These are phyloP conservation scores for Euthynnus affinis DNA, from an alignment of 2,797 vertebrate genomes.

Conservation along the genomic window DNA sequence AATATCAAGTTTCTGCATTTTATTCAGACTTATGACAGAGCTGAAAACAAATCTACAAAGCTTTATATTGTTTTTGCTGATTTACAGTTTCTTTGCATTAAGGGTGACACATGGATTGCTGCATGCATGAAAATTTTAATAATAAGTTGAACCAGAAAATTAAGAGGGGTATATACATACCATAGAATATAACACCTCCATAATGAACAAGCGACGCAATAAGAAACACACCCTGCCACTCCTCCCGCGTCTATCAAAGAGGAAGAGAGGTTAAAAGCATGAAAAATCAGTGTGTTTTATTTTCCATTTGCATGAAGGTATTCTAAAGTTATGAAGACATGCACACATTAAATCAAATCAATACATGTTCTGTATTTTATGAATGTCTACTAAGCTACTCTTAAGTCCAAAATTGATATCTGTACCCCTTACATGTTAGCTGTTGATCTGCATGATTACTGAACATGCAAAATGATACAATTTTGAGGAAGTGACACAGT, in stretches of 20 bases:
- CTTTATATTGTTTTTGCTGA: neutral
- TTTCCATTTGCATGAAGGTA: neutral
- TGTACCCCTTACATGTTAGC: too few relatives aligned
- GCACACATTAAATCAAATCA: neutral
- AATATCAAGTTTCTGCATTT: neutral
- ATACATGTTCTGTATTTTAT: too few relatives aligned
- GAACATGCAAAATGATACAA: neutral
- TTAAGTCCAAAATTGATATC: neutral
- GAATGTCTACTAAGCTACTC: neutral
- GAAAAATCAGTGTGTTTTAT: neutral
- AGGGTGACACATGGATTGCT: neutral
- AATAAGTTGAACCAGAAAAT: neutral
- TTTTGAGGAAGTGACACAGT: neutral
- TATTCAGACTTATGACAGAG: neutral
- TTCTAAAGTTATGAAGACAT: neutral
- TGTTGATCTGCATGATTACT: neutral
- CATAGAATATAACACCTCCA: conserved; percentile 94
- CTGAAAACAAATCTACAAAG: neutral
- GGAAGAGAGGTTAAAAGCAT: neutral
- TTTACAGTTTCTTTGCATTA: neutral
- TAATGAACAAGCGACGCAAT: conserved; percentile 95
- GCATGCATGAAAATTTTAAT: neutral
- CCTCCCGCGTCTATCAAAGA: conserved; percentile 82
- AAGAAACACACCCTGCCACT: conserved; percentile 92
- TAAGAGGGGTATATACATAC: conserved; percentile 71